These are phyloP conservation scores for Willowsia nigromaculata DNA, from an alignment of 2,888 invertebrate genomes.

Conservation along the genomic window DNA sequence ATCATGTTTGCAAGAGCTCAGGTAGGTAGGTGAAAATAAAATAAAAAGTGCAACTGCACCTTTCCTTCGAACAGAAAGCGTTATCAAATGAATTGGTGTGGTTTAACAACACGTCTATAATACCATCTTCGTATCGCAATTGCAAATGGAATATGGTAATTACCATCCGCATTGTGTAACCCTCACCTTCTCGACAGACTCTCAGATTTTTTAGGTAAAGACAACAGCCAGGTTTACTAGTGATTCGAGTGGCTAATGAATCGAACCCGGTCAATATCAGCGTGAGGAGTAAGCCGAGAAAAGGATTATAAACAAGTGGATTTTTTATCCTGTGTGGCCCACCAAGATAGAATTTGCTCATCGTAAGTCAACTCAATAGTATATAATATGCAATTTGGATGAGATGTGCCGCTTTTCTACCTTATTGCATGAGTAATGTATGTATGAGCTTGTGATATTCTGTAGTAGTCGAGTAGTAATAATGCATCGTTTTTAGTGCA, in stretches of 20 bases:
- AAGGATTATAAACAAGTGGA: constrained; percentile 63
- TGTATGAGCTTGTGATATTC: neutral
- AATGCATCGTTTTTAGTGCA: neutral
- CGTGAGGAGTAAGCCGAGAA: constrained; percentile 43
- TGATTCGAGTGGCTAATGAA: constrained; percentile 68
- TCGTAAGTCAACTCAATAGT: constrained; percentile 66
- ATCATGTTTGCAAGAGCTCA: constrained; percentile 5
- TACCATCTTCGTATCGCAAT: neutral
- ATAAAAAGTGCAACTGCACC: constrained; percentile 21
- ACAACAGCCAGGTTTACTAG: constrained; percentile 64
- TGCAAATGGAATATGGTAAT: neutral
- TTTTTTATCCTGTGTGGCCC: constrained; percentile 61
- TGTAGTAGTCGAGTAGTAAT: neutral
- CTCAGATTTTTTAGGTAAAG: constrained; percentile 51
- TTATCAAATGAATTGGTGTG: constrained; percentile 12
- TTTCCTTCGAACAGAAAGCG: neutral
- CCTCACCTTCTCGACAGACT: neutral
- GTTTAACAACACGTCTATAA: neutral
- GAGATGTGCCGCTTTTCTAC: constrained; percentile 14
- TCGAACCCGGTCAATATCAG: constrained; percentile 63
- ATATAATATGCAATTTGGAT: constrained; percentile 48
- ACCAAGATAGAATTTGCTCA: constrained; percentile 66
- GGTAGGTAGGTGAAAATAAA: neutral
- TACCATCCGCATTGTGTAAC: neutral
- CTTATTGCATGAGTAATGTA: neutral